Evolutionary conservation across 2,113 vertebrate species (phyloP).

Genomic region (Macaca fascicularis): DNA sequence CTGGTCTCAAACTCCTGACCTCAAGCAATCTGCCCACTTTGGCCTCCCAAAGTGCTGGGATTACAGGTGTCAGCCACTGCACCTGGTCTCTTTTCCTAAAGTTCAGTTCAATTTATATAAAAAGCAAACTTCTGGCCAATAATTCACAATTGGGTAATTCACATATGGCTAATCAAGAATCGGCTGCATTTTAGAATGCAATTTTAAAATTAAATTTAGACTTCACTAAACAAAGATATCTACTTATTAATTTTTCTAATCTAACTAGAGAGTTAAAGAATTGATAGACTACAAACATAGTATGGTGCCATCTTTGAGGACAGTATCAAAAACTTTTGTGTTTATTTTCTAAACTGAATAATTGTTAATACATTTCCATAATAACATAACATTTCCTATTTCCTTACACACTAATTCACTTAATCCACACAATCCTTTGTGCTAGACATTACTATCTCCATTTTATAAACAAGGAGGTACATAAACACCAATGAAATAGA

Average conservation of each 20-base stretch:
- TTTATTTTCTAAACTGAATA: constrained; percentile 10
- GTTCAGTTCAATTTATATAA: neutral
- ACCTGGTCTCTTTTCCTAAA: neutral
- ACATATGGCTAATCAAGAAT: neutral
- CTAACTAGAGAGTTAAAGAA: neutral
- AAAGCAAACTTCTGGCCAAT: constrained; percentile 28
- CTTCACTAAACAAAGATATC: neutral
- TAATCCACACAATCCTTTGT: neutral
- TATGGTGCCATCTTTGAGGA: neutral
- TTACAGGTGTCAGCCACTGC: no score
- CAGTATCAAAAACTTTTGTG: neutral
- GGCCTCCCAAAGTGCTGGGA: no score
- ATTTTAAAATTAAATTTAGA: constrained; percentile 33
- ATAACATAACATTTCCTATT: neutral
- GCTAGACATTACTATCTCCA: neutral
- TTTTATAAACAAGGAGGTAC: neutral
- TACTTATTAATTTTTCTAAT: constrained; percentile 30
- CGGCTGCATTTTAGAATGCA: neutral
- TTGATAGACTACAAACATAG: neutral
- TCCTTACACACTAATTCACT: constrained; percentile 14
- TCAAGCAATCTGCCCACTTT: no score
- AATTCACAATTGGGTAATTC: neutral
- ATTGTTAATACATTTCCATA: neutral
- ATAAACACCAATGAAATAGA: neutral
- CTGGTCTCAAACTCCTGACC: no score